phyloP scores from a whole-genome alignment of 2,113 vertebrate species.

The Melierax canorus region DNA sequence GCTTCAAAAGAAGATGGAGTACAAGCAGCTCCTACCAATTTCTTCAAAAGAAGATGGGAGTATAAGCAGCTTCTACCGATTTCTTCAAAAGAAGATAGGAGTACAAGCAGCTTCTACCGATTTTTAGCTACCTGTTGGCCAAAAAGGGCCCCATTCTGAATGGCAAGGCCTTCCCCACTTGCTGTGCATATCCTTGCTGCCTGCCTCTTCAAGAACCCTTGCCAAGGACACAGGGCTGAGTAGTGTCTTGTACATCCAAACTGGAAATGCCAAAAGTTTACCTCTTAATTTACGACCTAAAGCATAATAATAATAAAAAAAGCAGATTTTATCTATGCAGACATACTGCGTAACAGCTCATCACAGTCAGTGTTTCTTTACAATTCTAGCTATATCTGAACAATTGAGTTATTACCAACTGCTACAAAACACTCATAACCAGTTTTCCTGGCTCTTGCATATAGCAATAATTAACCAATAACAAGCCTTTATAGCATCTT shows the following conservation, averaged over 20 bases:
- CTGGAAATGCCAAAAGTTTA: neutral
- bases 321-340: neutral
- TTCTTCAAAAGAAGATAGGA: neutral
- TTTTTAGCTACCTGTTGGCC: neutral
- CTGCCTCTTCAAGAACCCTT: neutral
- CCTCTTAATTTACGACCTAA: neutral
- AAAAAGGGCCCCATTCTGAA: neutral
- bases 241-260: rapidly evolving
- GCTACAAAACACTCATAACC: neutral
- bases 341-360: neutral
- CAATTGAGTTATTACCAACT: neutral
- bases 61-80: neutral
- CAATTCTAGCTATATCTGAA: neutral
- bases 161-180: neutral
- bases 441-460: neutral
- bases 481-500: neutral
- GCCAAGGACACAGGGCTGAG: too few relatives aligned
- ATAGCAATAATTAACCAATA: neutral
- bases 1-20: neutral
- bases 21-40: neutral
- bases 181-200: rapidly evolving
- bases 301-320: neutral
- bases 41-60: neutral
- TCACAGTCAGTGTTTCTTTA: neutral
- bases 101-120: neutral